Evolutionary conservation across 1,140 invertebrate genomes (phyloP), one percentile per base, ranked within the genome.

Genomic region (Calliopsis andreniformis): DNA sequence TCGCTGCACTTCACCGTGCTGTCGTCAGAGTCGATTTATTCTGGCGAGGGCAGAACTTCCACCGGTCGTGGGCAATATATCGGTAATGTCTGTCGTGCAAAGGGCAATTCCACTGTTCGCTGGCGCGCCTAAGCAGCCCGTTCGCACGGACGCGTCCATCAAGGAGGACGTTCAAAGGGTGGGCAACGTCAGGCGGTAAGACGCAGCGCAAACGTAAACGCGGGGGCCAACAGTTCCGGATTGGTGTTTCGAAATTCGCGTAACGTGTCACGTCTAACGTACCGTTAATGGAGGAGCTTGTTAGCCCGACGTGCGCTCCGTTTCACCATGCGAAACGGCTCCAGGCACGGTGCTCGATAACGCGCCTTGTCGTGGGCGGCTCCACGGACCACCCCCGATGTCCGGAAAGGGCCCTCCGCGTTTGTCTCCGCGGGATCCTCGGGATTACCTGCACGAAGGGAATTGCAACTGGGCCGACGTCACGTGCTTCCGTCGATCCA

Each of bases 201-300:
- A 87, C 82, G 86, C 64, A 84, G 76, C 70, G 77, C 79, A 85
- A 87, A 88, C 80, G 80, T 73, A 76, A 69, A 63, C 39, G 72
- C 76, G 80, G 32, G 35, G 35, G 35, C 10, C 23, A 83, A 73
- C 81, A 80, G 79, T 69, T 62, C 73, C 76, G 73, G 79, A 79
- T 79, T 80, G 84, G 83, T 86, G 86, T 87, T 84, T 82, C 80
- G 84, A 86, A 84, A 89, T 89, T 88, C 86, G 84, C 83, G 79
- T 76, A 86, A 84, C 87, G 88, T 88, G 89, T 90, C 84, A 85
- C 85, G 85, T 89, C 86, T 89, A 90, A 88, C 86, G 85, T 88
- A 90, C 82, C 89, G 84, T 90, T 90, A 90, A 90, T 90, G 85
- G 85, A 87, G 83, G 83, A 83, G 85, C 87, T 88, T 90, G 88